These are phyloP conservation scores for Decapterus maruadsi DNA, from an alignment of 2,797 vertebrate genomes.

Conservation along the genomic window DNA sequence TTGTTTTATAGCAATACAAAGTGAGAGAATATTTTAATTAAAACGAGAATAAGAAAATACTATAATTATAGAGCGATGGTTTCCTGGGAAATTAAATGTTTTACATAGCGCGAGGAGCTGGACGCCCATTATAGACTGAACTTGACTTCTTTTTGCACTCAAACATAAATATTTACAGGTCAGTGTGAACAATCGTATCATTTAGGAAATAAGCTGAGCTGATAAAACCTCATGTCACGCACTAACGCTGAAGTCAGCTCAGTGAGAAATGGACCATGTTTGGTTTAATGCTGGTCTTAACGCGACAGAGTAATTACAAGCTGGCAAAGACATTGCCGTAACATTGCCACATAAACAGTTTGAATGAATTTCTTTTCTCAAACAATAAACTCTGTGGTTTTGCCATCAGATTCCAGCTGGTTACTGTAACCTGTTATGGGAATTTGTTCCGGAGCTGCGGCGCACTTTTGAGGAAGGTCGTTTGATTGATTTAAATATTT, in stretches of 20 bases:
- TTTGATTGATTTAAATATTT: slow-evolving; percentile 65
- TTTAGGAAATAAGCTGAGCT: slow-evolving; percentile 40
- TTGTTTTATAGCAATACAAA: slow-evolving; percentile 6
- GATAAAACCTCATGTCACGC: slow-evolving; percentile 59
- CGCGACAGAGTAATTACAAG: slow-evolving; percentile 60
- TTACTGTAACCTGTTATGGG: slow-evolving; percentile 63
- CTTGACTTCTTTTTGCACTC: slow-evolving; percentile 26
- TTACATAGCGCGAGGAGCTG: not conserved
- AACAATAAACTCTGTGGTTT: slow-evolving; percentile 60
- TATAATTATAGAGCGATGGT: not conserved
- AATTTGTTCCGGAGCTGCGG: slow-evolving; percentile 55
- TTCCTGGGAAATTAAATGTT: not conserved
- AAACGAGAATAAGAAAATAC: not conserved
- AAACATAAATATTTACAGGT: slow-evolving; percentile 28
- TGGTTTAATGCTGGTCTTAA: slow-evolving; percentile 29
- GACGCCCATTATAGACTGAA: slow-evolving; percentile 4
- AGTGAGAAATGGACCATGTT: slow-evolving; percentile 25
- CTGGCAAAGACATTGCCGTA: slow-evolving; percentile 36
- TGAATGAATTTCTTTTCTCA: slow-evolving; percentile 45
- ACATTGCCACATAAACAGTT: slow-evolving; percentile 66
- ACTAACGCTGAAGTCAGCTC: slow-evolving; percentile 10
- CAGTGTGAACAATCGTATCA: slow-evolving; percentile 16
- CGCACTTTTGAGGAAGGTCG: slow-evolving; percentile 16
- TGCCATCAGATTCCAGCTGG: slow-evolving; percentile 22
- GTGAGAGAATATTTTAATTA: not conserved